phyloP scores from a whole-genome alignment of 2,888 invertebrate species.

The Platycheirus albimanus region DNA sequence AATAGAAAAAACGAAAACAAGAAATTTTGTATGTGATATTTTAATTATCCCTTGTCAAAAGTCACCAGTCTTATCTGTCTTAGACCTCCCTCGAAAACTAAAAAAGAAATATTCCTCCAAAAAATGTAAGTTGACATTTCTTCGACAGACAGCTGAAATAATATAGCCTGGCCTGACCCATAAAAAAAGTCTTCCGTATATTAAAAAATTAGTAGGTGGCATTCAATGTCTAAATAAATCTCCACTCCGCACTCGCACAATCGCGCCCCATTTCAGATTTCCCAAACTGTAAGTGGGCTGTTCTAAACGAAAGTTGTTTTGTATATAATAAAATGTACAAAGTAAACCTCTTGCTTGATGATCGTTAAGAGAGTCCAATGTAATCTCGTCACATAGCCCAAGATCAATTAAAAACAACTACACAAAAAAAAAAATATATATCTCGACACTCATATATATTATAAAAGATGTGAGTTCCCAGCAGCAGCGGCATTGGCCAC shows the following conservation, averaged over 20 bases:
- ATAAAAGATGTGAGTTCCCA: constrained; percentile 57
- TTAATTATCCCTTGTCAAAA: no score
- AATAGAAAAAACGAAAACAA: no score
- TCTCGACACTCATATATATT: constrained; percentile 20
- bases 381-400: constrained; percentile 60
- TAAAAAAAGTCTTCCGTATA: constrained; percentile 25
- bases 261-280: constrained; percentile 27
- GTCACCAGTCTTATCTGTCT: no score
- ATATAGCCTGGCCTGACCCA: constrained; percentile 13
- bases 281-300: no score
- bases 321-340: constrained; percentile 25
- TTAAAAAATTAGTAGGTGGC: constrained; percentile 46
- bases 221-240: constrained; percentile 47
- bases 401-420: constrained; percentile 70
- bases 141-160: not conserved
- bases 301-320: constrained; percentile 42
- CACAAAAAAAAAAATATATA: no score
- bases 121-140: not conserved
- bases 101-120: not conserved
- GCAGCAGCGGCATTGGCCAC: constrained; percentile 5
- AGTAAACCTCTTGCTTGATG: constrained; percentile 37
- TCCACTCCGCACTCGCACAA: constrained; percentile 20
- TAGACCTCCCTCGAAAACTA: no score
- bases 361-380: constrained; percentile 50
- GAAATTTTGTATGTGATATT: no score